phyloP scores from a whole-genome alignment of 2,113 vertebrate species.

The Fukomys damarensis region DNA sequence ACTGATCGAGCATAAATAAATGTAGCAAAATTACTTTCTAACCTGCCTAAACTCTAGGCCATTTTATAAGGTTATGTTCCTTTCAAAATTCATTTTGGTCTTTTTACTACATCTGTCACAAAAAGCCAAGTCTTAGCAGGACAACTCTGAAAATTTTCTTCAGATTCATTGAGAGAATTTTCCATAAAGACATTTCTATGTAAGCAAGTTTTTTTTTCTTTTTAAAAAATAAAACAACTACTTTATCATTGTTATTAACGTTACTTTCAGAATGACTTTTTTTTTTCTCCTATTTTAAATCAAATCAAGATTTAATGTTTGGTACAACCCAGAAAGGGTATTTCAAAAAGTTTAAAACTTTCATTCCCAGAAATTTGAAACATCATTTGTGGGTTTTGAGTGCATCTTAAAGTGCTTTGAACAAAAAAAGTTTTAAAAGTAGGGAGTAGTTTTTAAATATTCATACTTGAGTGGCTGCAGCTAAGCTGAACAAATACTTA shows the following conservation, averaged over 20 bases:
- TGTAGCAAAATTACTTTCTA: constrained; percentile 95
- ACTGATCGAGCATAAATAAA: constrained; percentile 90
- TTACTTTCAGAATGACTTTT: constrained; percentile 84
- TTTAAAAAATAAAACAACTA: constrained; percentile 68
- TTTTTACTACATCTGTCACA: constrained; percentile 86
- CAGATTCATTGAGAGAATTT: constrained; percentile 87
- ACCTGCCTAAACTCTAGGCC: constrained; percentile 89
- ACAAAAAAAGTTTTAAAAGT: constrained; percentile 72
- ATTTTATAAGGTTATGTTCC: constrained; percentile 88
- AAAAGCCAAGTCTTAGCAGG: constrained; percentile 86
- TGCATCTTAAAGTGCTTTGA: constrained; percentile 78
- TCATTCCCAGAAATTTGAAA: constrained; percentile 81
- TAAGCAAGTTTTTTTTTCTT: constrained; percentile 85
- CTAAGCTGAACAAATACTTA: constrained; percentile 76
- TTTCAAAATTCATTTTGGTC: constrained; percentile 86
- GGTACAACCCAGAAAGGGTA: constrained; percentile 85
- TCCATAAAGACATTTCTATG: constrained; percentile 85
- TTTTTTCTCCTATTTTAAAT: constrained; percentile 78
- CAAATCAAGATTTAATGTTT: constrained; percentile 84
- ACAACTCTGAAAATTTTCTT: constrained; percentile 88
- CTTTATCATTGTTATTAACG: constrained; percentile 82
- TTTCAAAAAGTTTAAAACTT: constrained; percentile 70
- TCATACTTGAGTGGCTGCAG: constrained; percentile 55
- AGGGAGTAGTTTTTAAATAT: constrained; percentile 75
- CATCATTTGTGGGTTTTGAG: constrained; percentile 71